These are phyloP conservation scores for Capitulum mitella DNA, from an alignment of 2,888 invertebrate genomes.

Conservation along the genomic window DNA sequence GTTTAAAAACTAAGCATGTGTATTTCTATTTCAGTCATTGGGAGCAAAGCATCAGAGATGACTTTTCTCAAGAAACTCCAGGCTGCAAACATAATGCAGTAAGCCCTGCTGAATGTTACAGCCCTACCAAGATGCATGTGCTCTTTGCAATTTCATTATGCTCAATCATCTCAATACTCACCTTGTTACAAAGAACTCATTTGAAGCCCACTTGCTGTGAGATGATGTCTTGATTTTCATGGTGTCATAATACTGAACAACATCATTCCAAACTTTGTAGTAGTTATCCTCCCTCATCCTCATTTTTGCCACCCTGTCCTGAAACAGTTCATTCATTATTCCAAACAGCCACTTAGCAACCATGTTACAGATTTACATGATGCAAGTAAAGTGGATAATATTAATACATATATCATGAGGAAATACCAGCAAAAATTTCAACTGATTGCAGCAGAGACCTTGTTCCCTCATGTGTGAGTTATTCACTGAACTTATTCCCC, in stretches of 20 bases:
- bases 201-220: neutral
- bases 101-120: too few species aligned
- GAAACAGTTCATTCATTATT: neutral
- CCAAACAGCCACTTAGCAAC: neutral
- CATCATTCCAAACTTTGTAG: constrained; percentile 17
- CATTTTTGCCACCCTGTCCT: constrained; percentile 4
- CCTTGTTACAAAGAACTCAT: constrained; percentile 2
- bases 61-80: too few species aligned
- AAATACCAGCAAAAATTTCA: neutral
- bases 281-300: neutral
- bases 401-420: neutral
- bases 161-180: neutral
- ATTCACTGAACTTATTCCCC: neutral
- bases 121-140: neutral
- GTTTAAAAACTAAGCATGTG: too few species aligned
- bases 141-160: neutral
- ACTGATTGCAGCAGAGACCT: neutral
- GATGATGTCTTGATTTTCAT: neutral
- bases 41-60: too few species aligned
- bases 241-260: neutral
- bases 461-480: neutral
- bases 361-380: neutral
- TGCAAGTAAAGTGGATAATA: neutral
- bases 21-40: too few species aligned
- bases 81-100: too few species aligned